These are phyloP conservation scores for Neodiprion pinetum DNA, from an alignment of 1,140 invertebrate genomes.

Conservation along the genomic window DNA sequence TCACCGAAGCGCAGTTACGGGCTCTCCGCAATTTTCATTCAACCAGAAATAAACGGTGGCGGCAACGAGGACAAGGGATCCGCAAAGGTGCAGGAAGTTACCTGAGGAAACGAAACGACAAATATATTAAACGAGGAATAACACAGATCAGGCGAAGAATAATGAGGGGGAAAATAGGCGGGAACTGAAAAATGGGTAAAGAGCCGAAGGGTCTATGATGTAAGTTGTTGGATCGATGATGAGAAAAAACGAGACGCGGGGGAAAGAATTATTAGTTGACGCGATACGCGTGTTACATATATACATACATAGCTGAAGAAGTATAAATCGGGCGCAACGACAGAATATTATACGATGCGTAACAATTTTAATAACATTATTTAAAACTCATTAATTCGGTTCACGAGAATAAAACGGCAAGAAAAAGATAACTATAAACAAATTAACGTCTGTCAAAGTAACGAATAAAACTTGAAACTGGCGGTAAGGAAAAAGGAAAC, in stretches of 20 bases:
- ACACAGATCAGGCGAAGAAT: neutral
- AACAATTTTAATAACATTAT: no score
- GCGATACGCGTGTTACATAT: no score
- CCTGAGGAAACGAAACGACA: constrained; percentile 25
- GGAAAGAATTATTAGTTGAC: neutral
- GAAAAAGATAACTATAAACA: no score
- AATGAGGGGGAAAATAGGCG: constrained; percentile 7
- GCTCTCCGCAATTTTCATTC: constrained; percentile 54
- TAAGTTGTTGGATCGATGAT: no score
- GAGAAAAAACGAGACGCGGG: neutral
- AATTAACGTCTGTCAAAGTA: no score
- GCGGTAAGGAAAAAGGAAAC: neutral
- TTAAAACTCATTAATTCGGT: no score
- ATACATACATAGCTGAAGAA: no score
- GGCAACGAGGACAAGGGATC: constrained; percentile 20
- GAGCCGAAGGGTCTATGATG: neutral
- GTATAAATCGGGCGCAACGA: no score
- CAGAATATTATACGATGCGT: no score
- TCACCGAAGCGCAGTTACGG: constrained; percentile 75
- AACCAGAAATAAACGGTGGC: constrained; percentile 54
- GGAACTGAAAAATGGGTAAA: neutral
- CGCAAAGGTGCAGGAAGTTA: constrained; percentile 34
- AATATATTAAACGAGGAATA: constrained; percentile 2
- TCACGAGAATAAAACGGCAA: no score
- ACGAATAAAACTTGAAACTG: no score